Percentiles rank a stretch among this genome's conserved stretches.
Evolutionary conservation across 2,113 vertebrate species (phyloP).

Genomic region (Gallinago undulata): DNA sequence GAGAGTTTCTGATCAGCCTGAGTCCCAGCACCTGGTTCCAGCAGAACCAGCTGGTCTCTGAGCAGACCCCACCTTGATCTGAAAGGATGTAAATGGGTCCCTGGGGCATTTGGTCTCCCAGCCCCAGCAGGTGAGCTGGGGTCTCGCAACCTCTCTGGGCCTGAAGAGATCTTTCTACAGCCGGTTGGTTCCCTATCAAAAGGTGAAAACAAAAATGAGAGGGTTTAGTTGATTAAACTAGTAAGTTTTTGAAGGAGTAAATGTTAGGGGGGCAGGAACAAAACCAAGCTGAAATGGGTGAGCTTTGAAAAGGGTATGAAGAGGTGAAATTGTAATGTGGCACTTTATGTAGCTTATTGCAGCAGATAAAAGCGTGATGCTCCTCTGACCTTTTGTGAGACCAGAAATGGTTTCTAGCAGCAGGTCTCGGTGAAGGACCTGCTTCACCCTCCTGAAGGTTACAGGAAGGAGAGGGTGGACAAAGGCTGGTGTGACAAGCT

Average conservation of each 20-base stretch:
- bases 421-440: neutral
- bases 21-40: neutral
- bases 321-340: neutral
- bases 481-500: accelerated
- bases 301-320: neutral
- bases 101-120: accelerated
- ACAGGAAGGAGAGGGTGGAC: neutral
- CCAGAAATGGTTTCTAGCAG: neutral
- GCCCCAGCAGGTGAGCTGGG: neutral
- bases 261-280: accelerated
- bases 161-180: neutral
- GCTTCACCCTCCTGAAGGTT: neutral
- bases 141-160: neutral
- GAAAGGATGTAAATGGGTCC: neutral
- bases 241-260: neutral
- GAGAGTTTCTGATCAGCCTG: neutral
- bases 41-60: neutral
- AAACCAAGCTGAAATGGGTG: neutral
- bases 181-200: neutral
- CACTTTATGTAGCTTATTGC: accelerated
- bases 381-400: neutral
- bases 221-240: neutral
- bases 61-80: neutral
- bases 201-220: no score
- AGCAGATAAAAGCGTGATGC: accelerated